Base-by-base conservation (phyloP, 2,113 vertebrate genomes). In the Chloebia gouldiae region DNA sequence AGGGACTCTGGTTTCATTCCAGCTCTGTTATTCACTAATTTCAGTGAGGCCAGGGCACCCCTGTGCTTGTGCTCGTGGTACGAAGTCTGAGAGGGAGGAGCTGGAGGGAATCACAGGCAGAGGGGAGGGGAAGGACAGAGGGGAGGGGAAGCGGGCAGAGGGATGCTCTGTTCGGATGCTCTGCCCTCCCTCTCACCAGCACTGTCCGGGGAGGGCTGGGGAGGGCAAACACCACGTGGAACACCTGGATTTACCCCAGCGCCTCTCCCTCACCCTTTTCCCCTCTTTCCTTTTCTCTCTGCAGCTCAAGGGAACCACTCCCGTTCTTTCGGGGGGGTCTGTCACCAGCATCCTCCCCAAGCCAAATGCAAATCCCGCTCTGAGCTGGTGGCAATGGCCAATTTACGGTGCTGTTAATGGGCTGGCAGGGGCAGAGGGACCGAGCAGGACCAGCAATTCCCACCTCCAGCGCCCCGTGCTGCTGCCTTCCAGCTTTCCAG, bases 351-450 rank as follows among this genome's bases (percentile, higher is more conserved):
- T 25, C 88, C 72, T 72, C 65, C 33, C 76, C 64, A 3, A 80
- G 50, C 57, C 59, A 33, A 42, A 73, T 51, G 59, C 91, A 87
- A 85, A 92, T 95, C 42, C 4, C 35, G 35, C 81, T 47, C 56
- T 7, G 12, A 85, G 68, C 64, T 23, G 65, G 63, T 51, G 82
- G 72, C 51, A 69, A 18, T 42, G 77, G 37, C 60, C 86, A 95
- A 73, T 71, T 92, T 84, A 11, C 6, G n/a, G 86, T 76, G 60
- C 39, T 39, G 9, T 39, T 39, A 88, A 96, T 57, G 94, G 96
- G 89, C 88, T 42, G 94, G 76, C 71, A 24, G 31, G n/a, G 37
- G 44, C 51, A 49, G 71, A 72, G 82, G 90, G 49, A 64, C 57
- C 1, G 2, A 53, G 22, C 30, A 65, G 73, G 70, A 77, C 1